phyloP scores from a whole-genome alignment of 2,888 invertebrate species.

The Pollenia labialis region DNA sequence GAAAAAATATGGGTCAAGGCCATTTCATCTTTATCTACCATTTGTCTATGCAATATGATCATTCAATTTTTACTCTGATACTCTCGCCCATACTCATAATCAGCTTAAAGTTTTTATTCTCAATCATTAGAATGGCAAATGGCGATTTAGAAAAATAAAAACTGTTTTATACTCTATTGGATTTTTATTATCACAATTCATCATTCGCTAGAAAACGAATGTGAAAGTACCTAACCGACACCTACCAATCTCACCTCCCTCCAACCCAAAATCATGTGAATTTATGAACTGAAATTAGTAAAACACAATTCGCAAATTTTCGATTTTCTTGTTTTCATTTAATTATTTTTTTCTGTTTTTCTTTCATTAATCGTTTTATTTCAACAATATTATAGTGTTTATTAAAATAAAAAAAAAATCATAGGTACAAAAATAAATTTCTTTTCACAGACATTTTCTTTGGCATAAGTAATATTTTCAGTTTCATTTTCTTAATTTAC shows the following conservation, averaged over 20 bases:
- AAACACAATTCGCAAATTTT: slow-evolving; percentile 34
- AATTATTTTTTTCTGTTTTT: slow-evolving; percentile 15
- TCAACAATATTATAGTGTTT: background rate
- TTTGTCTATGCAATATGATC: background rate
- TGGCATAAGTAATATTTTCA: slow-evolving; percentile 18
- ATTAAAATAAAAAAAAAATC: slow-evolving; percentile 30
- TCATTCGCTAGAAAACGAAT: background rate
- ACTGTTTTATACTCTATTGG: background rate
- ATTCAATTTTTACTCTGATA: background rate
- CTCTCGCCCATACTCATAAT: background rate
- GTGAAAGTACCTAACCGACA: background rate
- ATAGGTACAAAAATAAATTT: slow-evolving; percentile 54
- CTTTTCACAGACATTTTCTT: slow-evolving; percentile 43
- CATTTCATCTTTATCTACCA: slow-evolving; percentile 70
- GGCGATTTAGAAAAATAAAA: too few relatives aligned
- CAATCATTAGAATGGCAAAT: too few relatives aligned
- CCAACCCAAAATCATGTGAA: background rate
- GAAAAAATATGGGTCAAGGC: slow-evolving; percentile 79
- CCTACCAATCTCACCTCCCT: background rate
- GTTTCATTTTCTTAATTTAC: slow-evolving; percentile 27
- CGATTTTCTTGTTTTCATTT: background rate
- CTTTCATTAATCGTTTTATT: slow-evolving; percentile 5
- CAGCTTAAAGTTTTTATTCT: background rate
- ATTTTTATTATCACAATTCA: background rate
- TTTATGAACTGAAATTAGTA: background rate